phyloP scores from a whole-genome alignment of 2,113 vertebrate genomes.

The Oryzias celebensis region DNA sequence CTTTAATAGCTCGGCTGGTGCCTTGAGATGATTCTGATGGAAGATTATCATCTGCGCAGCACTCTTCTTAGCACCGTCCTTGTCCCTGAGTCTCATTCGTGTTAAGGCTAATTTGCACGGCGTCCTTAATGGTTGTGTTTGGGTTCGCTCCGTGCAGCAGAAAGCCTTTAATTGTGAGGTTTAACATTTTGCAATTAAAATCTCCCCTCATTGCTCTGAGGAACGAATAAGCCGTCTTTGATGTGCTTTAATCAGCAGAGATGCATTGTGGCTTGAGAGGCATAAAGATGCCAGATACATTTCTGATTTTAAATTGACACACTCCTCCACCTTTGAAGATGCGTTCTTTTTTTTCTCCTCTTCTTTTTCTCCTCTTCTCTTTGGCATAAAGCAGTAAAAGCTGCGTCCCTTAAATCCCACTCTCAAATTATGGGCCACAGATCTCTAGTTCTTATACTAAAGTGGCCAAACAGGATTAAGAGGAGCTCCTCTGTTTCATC shows the following conservation, averaged over 20 bases:
- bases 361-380: slow-evolving; percentile 5
- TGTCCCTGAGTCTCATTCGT: slow-evolving; percentile 48
- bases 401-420: slow-evolving; percentile 72
- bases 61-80: slow-evolving; percentile 59
- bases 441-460: slow-evolving; percentile 75
- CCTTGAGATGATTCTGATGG: slow-evolving; percentile 64
- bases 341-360: slow-evolving; percentile 37
- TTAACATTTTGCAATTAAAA: slow-evolving; percentile 98
- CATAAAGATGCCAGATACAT: slow-evolving; percentile 89
- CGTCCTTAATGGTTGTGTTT: slow-evolving; percentile 82
- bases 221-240: slow-evolving; percentile 86
- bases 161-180: slow-evolving; percentile 94
- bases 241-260: slow-evolving; percentile 92
- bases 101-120: slow-evolving; percentile 84
- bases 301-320: slow-evolving; percentile 84
- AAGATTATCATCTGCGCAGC: slow-evolving; percentile 66
- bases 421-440: slow-evolving; percentile 70
- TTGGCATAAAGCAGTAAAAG: slow-evolving; percentile 71
- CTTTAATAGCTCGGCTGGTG: slow-evolving; percentile 56
- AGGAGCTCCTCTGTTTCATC: slow-evolving; percentile 68
- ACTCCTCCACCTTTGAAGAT: slow-evolving; percentile 82
- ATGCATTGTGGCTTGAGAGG: slow-evolving; percentile 91
- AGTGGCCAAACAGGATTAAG: slow-evolving; percentile 82
- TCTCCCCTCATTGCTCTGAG: slow-evolving; percentile 88
- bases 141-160: slow-evolving; percentile 87